Conservation (phyloP, 2,888 invertebrate genomes). For the Timema podura region DNA sequence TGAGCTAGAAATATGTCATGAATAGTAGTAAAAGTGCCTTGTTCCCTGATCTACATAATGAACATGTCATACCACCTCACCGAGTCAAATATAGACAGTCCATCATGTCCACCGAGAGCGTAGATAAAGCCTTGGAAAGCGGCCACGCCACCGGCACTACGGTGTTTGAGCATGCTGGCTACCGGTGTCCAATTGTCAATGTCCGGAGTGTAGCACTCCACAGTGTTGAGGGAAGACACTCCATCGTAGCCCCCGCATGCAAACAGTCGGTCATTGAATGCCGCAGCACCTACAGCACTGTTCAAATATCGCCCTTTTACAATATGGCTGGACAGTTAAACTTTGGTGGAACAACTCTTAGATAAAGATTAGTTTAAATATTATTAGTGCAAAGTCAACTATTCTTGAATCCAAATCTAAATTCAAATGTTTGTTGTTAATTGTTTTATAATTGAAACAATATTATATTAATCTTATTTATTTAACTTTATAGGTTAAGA, state of each 20-base stretch:
- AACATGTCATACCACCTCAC: slow-evolving; percentile 46
- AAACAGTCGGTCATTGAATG: slow-evolving; percentile 73
- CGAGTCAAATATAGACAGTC: slow-evolving; percentile 80
- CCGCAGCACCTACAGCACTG: slow-evolving; percentile 76
- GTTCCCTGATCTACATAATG: neutral
- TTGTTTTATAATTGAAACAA: too few relatives aligned
- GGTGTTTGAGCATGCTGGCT: slow-evolving; percentile 66
- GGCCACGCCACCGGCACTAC: slow-evolving; percentile 69
- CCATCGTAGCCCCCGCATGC: slow-evolving; percentile 86
- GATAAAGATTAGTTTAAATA: too few relatives aligned
- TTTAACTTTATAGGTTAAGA: too few relatives aligned
- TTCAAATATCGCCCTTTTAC: neutral
- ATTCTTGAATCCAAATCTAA: too few relatives aligned
- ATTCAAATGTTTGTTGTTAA: too few relatives aligned
- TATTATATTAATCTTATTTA: too few relatives aligned
- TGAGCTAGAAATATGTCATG: neutral
- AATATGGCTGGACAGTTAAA: too few relatives aligned
- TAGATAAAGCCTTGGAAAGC: slow-evolving; percentile 69
- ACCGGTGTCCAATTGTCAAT: slow-evolving; percentile 70
- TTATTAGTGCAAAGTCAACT: too few relatives aligned
- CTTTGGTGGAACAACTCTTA: too few relatives aligned
- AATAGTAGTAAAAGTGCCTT: too few relatives aligned
- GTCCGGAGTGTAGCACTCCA: slow-evolving; percentile 74
- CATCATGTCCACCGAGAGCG: slow-evolving; percentile 84
- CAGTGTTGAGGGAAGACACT: slow-evolving; percentile 73